Evolutionary conservation across 2,797 vertebrate species (phyloP), one percentile per base, ranked within the genome.

Genomic region (Craterocephalus amniculus): DNA sequence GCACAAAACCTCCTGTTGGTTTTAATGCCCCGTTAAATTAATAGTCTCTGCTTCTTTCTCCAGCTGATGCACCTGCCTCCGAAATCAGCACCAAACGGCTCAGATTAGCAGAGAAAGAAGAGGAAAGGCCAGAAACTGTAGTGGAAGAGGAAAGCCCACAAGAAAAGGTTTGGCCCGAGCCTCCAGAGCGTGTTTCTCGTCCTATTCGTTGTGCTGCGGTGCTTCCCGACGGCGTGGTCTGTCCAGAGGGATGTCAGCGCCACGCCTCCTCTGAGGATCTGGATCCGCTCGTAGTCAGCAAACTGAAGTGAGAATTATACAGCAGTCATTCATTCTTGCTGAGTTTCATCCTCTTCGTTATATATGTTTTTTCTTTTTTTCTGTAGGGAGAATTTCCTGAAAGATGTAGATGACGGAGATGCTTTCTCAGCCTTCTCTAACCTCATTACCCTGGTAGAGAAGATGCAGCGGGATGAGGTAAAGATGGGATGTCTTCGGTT

Each of bases 391-490:
- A 64, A 72, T 38, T 78, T 88, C 65, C 72, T 76, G 10, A 45
- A 66, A 71, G 80, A 72, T 4, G 12, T 75, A 13, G 84, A 75
- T 0, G 83, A 91, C 20, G 32, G 76, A 12, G 64, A 51, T 0
- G 31, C 56, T 40, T 63, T 91, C 36, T 20, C 51, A 10, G 55
- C 85, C 22, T 49, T 94, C 38, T 78, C 78, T 67, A 78, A 70
- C 58, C 65, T 95, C 0, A 34, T 81, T 27, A 62, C 68, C 4
- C 83, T 94, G 7, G 32, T 90, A 29, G 87, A 90, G 54, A 83
- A 88, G 79, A 93, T 95, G 83, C 72, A 74, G 64, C 89, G 74
- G 36, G 91, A 93, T n/a, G 87, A 94, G 94, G 95, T 95, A 63
- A 48, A 67, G 72, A 67, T 58, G 24, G 32, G 24, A 29, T 61